Percentiles rank a stretch among this genome's conserved stretches.
Evolutionary conservation across 2,888 invertebrate species (phyloP).

Genomic region (Temnothorax ravouxi): DNA sequence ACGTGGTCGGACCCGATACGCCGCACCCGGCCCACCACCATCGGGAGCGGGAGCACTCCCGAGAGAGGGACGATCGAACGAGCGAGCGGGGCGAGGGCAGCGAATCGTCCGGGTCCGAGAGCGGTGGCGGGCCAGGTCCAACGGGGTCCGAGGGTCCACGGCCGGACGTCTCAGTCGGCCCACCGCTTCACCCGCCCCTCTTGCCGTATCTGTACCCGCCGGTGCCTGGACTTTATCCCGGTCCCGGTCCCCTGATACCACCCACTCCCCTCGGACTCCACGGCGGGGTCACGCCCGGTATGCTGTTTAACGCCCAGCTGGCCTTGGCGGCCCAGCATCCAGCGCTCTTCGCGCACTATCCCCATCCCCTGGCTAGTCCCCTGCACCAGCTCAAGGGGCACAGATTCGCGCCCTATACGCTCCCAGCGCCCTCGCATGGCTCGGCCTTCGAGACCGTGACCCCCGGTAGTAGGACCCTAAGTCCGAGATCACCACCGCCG

Average conservation of each 20-base stretch:
- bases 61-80: constrained; percentile 83
- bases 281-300: constrained; percentile 92
- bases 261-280: constrained; percentile 90
- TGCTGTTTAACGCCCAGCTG: constrained; percentile 95
- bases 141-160: constrained; percentile 89
- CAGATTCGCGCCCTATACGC: constrained; percentile 96
- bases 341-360: constrained; percentile 90
- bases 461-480: constrained; percentile 90
- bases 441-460: constrained; percentile 97
- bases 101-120: constrained; percentile 86
- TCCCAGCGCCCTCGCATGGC: constrained; percentile 92
- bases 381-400: constrained; percentile 91
- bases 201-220: constrained; percentile 97
- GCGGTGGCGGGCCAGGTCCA: constrained; percentile 88
- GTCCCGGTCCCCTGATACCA: constrained; percentile 90
- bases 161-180: constrained; percentile 97
- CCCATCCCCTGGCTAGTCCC: constrained; percentile 90
- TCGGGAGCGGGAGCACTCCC: constrained; percentile 83
- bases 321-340: constrained; percentile 96
- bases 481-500: constrained; percentile 89
- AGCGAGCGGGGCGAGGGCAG: constrained; percentile 85
- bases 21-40: constrained; percentile 89
- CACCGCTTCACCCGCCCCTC: constrained; percentile 96
- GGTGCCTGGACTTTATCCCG: constrained; percentile 92
- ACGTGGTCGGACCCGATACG: constrained; percentile 96